Percentiles rank a stretch among this genome's conserved stretches.
These are phyloP conservation scores for Lagenorhynchus albirostris DNA, from an alignment of 2,113 vertebrate genomes.

Conservation along the genomic window DNA sequence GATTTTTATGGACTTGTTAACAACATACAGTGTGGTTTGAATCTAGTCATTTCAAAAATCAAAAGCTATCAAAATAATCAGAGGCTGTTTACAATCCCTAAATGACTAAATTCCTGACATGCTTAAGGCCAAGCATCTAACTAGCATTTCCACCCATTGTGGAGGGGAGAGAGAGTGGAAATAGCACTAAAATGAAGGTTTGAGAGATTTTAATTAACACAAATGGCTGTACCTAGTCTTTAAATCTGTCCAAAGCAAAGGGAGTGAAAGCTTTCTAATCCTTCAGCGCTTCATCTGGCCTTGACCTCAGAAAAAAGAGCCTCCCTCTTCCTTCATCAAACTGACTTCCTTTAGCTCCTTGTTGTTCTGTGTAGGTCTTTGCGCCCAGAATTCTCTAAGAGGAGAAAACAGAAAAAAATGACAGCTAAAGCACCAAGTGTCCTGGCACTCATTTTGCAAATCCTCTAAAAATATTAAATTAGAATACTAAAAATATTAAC, in stretches of 20 bases:
- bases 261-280: conserved; percentile 40
- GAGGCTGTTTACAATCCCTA: conserved; percentile 18
- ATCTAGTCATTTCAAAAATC: conserved; percentile 22
- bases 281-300: conserved; percentile 52
- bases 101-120: neutral
- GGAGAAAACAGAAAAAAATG: neutral
- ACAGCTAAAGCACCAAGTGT: neutral
- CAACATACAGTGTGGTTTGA: neutral
- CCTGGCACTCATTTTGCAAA: neutral
- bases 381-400: conserved; percentile 38
- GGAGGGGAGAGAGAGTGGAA: neutral
- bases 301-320: conserved; percentile 54
- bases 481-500: neutral
- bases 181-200: conserved; percentile 47
- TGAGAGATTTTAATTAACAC: conserved; percentile 64
- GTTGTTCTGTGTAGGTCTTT: conserved; percentile 34
- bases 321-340: conserved; percentile 42
- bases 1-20: conserved; percentile 5
- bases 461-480: conserved; percentile 34
- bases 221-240: conserved; percentile 47
- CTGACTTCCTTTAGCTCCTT: conserved; percentile 39
- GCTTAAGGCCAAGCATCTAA: neutral
- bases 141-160: conserved; percentile 6
- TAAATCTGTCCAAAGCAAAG: conserved; percentile 63
- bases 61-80: conserved; percentile 44